These are phyloP conservation scores for Bucorvus abyssinicus DNA, from an alignment of 2,797 vertebrate species.

Conservation along the genomic window DNA sequence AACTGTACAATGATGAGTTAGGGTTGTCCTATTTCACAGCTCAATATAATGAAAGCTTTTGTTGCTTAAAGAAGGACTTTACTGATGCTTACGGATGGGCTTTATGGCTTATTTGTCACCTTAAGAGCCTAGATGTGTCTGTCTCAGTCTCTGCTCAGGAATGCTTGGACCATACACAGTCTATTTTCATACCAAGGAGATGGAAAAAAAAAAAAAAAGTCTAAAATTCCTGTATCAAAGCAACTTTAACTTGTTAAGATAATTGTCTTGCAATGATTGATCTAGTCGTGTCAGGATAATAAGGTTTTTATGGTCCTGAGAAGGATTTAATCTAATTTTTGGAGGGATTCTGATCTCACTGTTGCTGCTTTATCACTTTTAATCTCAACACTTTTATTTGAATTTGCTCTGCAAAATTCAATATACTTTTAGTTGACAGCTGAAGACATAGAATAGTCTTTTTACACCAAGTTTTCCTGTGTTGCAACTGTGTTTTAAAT, in stretches of 20 bases:
- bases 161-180: neutral
- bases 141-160: neutral
- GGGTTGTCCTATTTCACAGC: neutral
- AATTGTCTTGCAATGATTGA: constrained; percentile 75
- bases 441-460: constrained; percentile 36
- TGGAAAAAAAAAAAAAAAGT: neutral
- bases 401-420: constrained; percentile 74
- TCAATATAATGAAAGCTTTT: neutral
- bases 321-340: constrained; percentile 73
- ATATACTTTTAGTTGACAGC: constrained; percentile 62
- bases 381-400: constrained; percentile 73
- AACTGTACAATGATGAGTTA: neutral
- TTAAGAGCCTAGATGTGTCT: neutral
- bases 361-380: constrained; percentile 73
- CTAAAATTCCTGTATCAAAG: constrained; percentile 41
- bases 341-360: constrained; percentile 64
- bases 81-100: neutral
- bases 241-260: constrained; percentile 71
- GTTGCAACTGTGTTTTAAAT: constrained; percentile 63
- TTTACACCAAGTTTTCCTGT: constrained; percentile 48
- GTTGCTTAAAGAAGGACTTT: constrained; percentile 4
- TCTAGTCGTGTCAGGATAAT: constrained; percentile 73
- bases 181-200: constrained; percentile 10
- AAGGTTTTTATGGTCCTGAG: constrained; percentile 69
- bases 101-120: constrained; percentile 31